Conservation (phyloP, 1,140 invertebrate genomes). For the Sycophila sp. region DNA sequence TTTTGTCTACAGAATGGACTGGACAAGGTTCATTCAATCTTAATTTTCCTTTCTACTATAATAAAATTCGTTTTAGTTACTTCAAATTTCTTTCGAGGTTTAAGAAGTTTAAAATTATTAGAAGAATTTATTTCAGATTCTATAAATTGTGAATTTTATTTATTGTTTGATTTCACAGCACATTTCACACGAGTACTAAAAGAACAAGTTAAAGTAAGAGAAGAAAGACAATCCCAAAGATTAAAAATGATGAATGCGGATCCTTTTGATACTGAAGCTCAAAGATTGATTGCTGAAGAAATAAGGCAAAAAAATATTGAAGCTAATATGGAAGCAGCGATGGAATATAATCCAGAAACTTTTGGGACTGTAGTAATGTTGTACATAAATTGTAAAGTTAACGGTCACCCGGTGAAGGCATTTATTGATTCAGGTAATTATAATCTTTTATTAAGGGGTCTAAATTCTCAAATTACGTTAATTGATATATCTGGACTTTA, state of each 20-base stretch:
- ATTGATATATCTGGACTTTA: neutral
- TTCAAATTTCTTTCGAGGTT: too few relatives aligned
- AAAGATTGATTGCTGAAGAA: conserved; percentile 94
- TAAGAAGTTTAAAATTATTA: too few relatives aligned
- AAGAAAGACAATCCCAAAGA: conserved; percentile 83
- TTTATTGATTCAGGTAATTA: conserved; percentile 92
- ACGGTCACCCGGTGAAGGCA: conserved; percentile 95
- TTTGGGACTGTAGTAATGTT: conserved; percentile 98
- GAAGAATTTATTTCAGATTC: too few relatives aligned
- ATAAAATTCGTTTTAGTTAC: too few relatives aligned
- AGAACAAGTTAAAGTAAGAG: conserved; percentile 81
- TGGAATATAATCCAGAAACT: conserved; percentile 97
- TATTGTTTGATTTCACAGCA: conserved; percentile 71
- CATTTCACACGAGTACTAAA: conserved; percentile 83
- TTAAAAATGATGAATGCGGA: conserved; percentile 90
- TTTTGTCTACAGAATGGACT: too few relatives aligned
- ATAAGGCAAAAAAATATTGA: conserved; percentile 96
- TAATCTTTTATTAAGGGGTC: too few relatives aligned
- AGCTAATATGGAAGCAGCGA: conserved; percentile 98
- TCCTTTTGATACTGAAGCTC: conserved; percentile 95
- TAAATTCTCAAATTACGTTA: too few relatives aligned
- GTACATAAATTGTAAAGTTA: conserved; percentile 96
- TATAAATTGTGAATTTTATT: too few relatives aligned
- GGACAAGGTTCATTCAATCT: too few relatives aligned
- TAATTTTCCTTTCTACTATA: too few relatives aligned